Evolutionary conservation across 2,797 vertebrate genomes (phyloP), one percentile per base, ranked within the genome.

Genomic region (Coendou prehensilis): DNA sequence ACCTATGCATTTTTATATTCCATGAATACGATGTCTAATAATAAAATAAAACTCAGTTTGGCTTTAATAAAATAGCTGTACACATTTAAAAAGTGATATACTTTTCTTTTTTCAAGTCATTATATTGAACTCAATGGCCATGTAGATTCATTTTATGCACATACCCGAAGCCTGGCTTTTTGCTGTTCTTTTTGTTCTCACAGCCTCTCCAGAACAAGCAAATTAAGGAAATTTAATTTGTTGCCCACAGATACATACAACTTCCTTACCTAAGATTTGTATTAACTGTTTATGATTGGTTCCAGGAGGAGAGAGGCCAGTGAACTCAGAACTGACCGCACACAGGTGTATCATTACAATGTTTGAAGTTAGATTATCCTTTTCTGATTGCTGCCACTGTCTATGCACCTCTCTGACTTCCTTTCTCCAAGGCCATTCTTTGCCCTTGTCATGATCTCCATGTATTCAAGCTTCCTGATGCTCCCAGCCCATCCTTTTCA

Each of bases 131-230:
- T 50, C 15, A 9, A 71, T 23, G 20, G 11, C 71, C 0, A 9
- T 28, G 30, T 61, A 37, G 41, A 37, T 91, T 73, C 26, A 50
- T 87, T 93, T 45, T 71, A 3, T 78, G 75, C 17, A 13, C 2
- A 23, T 47, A 13, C 4, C 20, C 5, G 45, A 59, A 73, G 30
- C 4, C 33, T 52, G 6, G 7, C 9, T 61, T 81, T 52, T 50
- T 22, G 30, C 13, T 63, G 2, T 52, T 0, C 1, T 28, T n/a
- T 63, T 90, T 14, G 8, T 45, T 33, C 17, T 1, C 14, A 5
- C 2, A 54, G 7, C 9, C 28, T 69, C 7, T 71, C 59, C 6
- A 20, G n/a, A 33, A 30, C 4, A 93, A 82, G n/a, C 47, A 73
- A 37, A 23, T 61, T 13, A n/a, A 80, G 45, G 67, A 57, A 15